These are phyloP conservation scores for Beris morrisii DNA, from an alignment of 2,888 invertebrate genomes.

Conservation along the genomic window DNA sequence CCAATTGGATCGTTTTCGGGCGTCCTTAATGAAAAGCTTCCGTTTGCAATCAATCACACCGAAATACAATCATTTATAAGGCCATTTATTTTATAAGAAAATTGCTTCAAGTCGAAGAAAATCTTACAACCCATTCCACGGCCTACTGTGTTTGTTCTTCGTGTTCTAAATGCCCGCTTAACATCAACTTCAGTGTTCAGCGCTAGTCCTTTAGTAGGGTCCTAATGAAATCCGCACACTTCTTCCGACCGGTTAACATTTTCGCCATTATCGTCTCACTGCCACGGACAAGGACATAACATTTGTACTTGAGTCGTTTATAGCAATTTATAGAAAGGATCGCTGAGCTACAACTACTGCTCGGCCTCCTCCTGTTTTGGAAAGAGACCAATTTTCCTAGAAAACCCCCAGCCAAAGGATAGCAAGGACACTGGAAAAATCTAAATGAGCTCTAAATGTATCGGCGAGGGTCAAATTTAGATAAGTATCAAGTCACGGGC, in stretches of 20 bases:
- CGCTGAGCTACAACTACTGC: not conserved
- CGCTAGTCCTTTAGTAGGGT: too few species aligned
- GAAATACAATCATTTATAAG: too few species aligned
- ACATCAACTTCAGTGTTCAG: too few species aligned
- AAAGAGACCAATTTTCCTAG: not conserved
- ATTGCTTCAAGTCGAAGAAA: too few species aligned
- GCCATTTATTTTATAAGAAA: too few species aligned
- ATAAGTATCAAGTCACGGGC: slow-evolving; percentile 39
- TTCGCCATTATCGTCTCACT: not conserved
- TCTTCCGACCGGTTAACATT: not conserved
- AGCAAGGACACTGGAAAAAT: slow-evolving; percentile 13
- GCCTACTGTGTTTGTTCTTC: too few species aligned
- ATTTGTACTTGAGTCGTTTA: not conserved
- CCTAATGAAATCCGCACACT: too few species aligned
- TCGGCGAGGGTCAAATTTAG: slow-evolving; percentile 36
- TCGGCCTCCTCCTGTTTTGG: not conserved
- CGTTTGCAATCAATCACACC: too few species aligned
- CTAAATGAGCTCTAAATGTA: slow-evolving; percentile 29
- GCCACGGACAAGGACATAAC: not conserved
- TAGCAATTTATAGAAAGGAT: not conserved
- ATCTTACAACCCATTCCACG: too few species aligned
- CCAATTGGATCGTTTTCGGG: too few species aligned
- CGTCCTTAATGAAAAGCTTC: too few species aligned
- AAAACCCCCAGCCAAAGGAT: not conserved
- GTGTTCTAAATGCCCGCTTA: too few species aligned